These are phyloP conservation scores for Scaptomyza graminum DNA, from an alignment of 1,140 invertebrate genomes.

Conservation along the genomic window DNA sequence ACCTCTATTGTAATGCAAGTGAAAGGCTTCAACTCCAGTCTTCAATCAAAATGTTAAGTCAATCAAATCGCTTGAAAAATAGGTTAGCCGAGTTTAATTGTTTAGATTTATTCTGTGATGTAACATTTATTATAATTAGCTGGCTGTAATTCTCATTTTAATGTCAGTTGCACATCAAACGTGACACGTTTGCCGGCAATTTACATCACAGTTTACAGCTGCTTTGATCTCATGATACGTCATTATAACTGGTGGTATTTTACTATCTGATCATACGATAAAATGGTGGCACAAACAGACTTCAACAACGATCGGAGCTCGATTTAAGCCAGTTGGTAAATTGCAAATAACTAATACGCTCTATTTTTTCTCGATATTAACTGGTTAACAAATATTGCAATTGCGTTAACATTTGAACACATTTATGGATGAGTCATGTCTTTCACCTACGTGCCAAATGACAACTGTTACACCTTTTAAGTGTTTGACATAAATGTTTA, in stretches of 20 bases:
- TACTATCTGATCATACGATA: constrained; percentile 28
- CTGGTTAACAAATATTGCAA: neutral
- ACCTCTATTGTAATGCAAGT: constrained; percentile 38
- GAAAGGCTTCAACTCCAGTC: constrained; percentile 41
- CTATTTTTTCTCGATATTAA: constrained; percentile 4
- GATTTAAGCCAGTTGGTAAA: constrained; percentile 2
- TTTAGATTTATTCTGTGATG: constrained; percentile 25
- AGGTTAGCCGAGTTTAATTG: constrained; percentile 55
- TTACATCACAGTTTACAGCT: constrained; percentile 25
- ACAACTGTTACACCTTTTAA: constrained; percentile 37
- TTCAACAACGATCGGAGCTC: constrained; percentile 30
- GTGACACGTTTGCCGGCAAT: constrained; percentile 28
- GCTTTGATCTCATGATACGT: constrained; percentile 31
- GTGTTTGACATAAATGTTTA: constrained; percentile 41
- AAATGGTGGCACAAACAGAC: constrained; percentile 27
- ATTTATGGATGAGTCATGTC: constrained; percentile 36
- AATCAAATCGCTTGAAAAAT: constrained; percentile 53
- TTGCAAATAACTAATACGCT: neutral
- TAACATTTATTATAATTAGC: constrained; percentile 46
- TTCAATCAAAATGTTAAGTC: constrained; percentile 12
- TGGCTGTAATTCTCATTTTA: constrained; percentile 47
- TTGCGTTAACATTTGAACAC: neutral
- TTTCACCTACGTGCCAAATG: constrained; percentile 35
- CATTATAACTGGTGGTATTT: constrained; percentile 28
- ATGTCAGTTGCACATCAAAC: constrained; percentile 64